Base-by-base conservation (phyloP, 2,797 vertebrate genomes). In the Petrocephalus schoutedeni region DNA sequence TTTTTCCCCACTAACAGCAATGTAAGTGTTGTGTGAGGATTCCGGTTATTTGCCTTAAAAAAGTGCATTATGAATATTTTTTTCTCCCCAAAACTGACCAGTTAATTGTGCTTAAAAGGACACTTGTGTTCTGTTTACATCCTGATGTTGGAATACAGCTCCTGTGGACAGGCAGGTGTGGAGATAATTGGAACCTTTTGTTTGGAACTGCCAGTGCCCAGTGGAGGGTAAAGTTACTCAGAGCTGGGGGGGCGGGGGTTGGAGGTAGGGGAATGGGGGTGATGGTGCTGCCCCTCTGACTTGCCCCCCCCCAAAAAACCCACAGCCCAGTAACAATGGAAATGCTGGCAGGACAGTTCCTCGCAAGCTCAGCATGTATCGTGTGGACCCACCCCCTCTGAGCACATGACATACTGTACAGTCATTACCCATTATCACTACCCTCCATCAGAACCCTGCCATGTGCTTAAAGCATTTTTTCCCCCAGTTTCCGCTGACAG, bases 401-500 rank as follows among this genome's bases (percentile, higher is more conserved):
- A 53, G 1, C 0, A 6, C 28, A 28, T 23, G 45, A 45, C 7
- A 16, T 21, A 4, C 23, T n/a, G 89, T n/a, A 77, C 88, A 32
- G 0, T 90, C 54, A 57, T 21, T 28, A 85, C 88, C 53, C 23
- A 58, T 41, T 41, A 41, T 41, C 36, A 41, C 36, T 54, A 4
- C 64, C 58, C 58, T 84, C 23, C 19, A 36, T 3, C 2, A 41
- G 67, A 53, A 83, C 4, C 49, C 1, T 58, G 61, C 54, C 49
- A 87, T 82, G 41, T 28, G 77, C 82, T 89, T 88, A 89, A 90
- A 90, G 57, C 4, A 90, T 84, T 88, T 89, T 71, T 89, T 89
- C 64, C 89, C 90, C 58, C 59, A 77, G 90, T 53, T 90, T 82
- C 74, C 91, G 90, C 90, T 88, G 89, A 92, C 89, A 90, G 88